phyloP scores from a whole-genome alignment of 1,140 invertebrate species.

The Teleogryllus occipitalis region DNA sequence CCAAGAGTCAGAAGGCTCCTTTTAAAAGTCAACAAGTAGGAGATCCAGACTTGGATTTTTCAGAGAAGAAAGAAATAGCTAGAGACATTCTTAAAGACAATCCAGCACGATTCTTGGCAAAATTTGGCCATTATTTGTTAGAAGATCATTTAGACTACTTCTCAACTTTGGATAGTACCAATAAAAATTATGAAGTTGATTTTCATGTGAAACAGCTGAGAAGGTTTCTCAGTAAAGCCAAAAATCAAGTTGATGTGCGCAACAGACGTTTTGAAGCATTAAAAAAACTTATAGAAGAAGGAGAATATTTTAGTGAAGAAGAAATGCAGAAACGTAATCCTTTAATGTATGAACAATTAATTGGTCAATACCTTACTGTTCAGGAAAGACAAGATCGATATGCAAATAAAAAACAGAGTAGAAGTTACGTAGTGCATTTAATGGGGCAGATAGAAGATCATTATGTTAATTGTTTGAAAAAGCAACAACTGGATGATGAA shows the following conservation, averaged over 20 bases:
- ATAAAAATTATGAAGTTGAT: constrained; percentile 45
- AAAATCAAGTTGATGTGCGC: constrained; percentile 46
- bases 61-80: constrained; percentile 63
- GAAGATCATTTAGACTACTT: constrained; percentile 61
- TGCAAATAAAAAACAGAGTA: constrained; percentile 7
- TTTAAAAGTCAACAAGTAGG: constrained; percentile 73
- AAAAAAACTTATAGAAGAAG: constrained; percentile 57
- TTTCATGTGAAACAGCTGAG: constrained; percentile 48
- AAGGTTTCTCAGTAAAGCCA: constrained; percentile 40
- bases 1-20: constrained; percentile 15
- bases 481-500: constrained; percentile 53
- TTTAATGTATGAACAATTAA: constrained; percentile 75
- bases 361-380: constrained; percentile 73
- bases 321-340: constrained; percentile 91
- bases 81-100: constrained; percentile 53
- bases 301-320: constrained; percentile 78
- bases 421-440: constrained; percentile 35
- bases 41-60: constrained; percentile 57
- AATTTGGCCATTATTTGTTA: constrained; percentile 66
- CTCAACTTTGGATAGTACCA: constrained; percentile 30
- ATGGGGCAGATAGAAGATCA: constrained; percentile 45
- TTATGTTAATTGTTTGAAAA: constrained; percentile 49
- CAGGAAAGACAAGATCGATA: constrained; percentile 52
- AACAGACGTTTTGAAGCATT: constrained; percentile 79
- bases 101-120: constrained; percentile 56